Percentiles rank a stretch among this genome's conserved stretches.
Evolutionary conservation across 2,797 vertebrate genomes (phyloP).

Genomic region (Chaunax sp.): DNA sequence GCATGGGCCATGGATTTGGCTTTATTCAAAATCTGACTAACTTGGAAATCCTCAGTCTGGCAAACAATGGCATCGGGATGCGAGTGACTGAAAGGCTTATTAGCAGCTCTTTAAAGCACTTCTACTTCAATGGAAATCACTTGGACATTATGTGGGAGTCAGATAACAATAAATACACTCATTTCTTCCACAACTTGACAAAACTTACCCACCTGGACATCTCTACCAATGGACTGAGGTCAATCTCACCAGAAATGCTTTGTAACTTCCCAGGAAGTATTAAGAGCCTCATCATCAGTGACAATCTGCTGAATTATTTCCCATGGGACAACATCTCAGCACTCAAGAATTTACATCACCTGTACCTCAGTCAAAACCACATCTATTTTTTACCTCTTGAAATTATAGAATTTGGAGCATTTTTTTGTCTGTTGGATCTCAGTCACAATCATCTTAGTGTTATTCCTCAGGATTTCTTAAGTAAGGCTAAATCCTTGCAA

Average conservation of each 20-base stretch:
- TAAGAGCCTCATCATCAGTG: slow-evolving; percentile 68
- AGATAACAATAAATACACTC: slow-evolving; percentile 73
- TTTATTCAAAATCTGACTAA: slow-evolving; percentile 77
- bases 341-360: slow-evolving; percentile 71
- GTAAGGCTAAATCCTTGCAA: slow-evolving; percentile 46
- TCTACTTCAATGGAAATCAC: slow-evolving; percentile 82
- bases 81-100: slow-evolving; percentile 75
- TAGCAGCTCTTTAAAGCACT: slow-evolving; percentile 80
- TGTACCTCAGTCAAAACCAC: slow-evolving; percentile 82
- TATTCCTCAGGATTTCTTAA: slow-evolving; percentile 83
- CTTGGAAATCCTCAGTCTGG: slow-evolving; percentile 80
- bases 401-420: slow-evolving; percentile 60
- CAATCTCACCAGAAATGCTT: slow-evolving; percentile 68
- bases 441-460: slow-evolving; percentile 80
- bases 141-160: slow-evolving; percentile 83
- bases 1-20: slow-evolving; percentile 83
- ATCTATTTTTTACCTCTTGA: slow-evolving; percentile 68
- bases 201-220: slow-evolving; percentile 83
- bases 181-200: slow-evolving; percentile 83
- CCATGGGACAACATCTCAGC: slow-evolving; percentile 80
- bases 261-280: slow-evolving; percentile 77
- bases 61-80: slow-evolving; percentile 83
- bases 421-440: slow-evolving; percentile 81
- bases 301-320: slow-evolving; percentile 79
- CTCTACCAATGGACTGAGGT: slow-evolving; percentile 77